Percentiles rank a stretch among this genome's conserved stretches.
Conservation (phyloP, 1,140 invertebrate genomes). For the Pygmarrhopalites habei region DNA sequence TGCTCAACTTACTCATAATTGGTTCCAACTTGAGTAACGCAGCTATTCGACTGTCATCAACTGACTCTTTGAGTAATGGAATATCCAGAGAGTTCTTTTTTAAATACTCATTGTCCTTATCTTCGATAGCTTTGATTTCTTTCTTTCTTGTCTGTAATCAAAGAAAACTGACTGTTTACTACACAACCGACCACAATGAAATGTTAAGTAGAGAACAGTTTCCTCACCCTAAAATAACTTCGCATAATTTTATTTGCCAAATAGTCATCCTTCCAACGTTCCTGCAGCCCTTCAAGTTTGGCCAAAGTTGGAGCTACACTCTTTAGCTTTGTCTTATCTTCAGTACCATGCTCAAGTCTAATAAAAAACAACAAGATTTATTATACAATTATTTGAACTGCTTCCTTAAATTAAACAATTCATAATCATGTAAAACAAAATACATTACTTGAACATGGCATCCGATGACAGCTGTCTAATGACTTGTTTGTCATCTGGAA, state of each 20-base stretch:
- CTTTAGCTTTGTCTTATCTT: constrained; percentile 67
- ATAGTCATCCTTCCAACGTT: constrained; percentile 84
- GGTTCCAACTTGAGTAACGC: constrained; percentile 61
- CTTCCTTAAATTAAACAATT: no score
- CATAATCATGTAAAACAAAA: neutral
- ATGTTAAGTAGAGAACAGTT: neutral
- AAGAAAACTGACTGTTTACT: constrained; percentile 4
- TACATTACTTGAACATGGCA: constrained; percentile 75
- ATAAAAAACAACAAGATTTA: no score
- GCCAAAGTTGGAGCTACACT: constrained; percentile 62
- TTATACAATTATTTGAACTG: no score
- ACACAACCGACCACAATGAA: neutral
- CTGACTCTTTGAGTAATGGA: constrained; percentile 63
- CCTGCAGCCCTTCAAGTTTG: constrained; percentile 67
- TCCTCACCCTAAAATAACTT: constrained; percentile 70
- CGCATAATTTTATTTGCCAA: constrained; percentile 73
- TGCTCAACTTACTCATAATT: constrained; percentile 41
- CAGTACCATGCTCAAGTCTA: constrained; percentile 76
- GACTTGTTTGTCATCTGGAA: constrained; percentile 79
- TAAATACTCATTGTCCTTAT: constrained; percentile 62
- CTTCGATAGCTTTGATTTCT: constrained; percentile 59
- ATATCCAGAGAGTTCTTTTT: constrained; percentile 72
- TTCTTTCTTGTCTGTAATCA: constrained; percentile 59
- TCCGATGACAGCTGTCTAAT: constrained; percentile 79
- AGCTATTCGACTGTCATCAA: constrained; percentile 71